These are phyloP conservation scores for Melangyna quadrimaculata DNA, from an alignment of 2,888 invertebrate species.

Conservation along the genomic window DNA sequence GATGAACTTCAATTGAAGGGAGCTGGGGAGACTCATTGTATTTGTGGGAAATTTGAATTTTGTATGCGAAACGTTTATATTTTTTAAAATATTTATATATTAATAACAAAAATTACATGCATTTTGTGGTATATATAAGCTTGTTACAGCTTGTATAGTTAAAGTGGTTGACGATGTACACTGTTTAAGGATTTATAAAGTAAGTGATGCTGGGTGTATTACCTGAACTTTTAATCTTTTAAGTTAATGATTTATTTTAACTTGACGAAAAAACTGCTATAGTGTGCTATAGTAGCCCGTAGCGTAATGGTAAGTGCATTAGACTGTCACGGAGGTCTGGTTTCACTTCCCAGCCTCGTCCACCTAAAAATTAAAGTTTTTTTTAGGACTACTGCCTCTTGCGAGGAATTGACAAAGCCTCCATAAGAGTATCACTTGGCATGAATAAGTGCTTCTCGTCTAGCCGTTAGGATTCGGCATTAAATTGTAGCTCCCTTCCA, in stretches of 20 bases:
- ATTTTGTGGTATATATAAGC: neutral
- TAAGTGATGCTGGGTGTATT: neutral
- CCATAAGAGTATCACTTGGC: too few species aligned
- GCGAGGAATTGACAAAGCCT: too few species aligned
- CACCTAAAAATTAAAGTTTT: too few species aligned
- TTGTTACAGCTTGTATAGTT: neutral
- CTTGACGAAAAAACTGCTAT: neutral
- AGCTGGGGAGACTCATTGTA: neutral
- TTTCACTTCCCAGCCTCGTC: too few species aligned
- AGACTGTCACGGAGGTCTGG: too few species aligned
- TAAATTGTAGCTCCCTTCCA: too few species aligned
- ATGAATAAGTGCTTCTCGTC: too few species aligned
- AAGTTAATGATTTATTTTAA: neutral
- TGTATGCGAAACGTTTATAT: neutral
- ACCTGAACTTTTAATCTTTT: neutral
- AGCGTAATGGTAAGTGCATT: too few species aligned
- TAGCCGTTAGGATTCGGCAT: too few species aligned
- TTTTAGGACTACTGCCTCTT: too few species aligned
- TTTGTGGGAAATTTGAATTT: slow-evolving; percentile 13
- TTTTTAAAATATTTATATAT: neutral
- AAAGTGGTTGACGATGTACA: neutral
- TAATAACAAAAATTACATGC: neutral
- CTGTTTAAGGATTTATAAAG: neutral
- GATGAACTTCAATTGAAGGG: neutral
- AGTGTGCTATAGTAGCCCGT: too few species aligned